Evolutionary conservation across 2,797 vertebrate genomes (phyloP).

Genomic region (Gila robusta): DNA sequence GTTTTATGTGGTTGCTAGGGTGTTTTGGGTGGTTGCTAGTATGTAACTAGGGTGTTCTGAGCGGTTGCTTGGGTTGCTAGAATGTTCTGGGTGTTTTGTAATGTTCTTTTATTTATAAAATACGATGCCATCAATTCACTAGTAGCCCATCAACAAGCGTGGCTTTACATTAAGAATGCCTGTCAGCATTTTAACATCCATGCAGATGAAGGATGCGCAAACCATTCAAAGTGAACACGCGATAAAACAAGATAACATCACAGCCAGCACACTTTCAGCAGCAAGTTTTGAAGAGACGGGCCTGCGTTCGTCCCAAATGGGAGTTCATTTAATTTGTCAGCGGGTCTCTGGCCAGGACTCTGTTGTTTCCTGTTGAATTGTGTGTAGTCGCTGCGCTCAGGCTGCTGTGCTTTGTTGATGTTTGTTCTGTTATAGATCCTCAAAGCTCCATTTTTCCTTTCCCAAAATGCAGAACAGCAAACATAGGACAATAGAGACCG

Average conservation of each 20-base stretch:
- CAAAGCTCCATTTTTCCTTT: conserved; percentile 52
- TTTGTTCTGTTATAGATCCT: conserved; percentile 54
- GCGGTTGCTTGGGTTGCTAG: background rate
- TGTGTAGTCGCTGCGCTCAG: conserved; percentile 33
- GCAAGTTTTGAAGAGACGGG: conserved; percentile 13
- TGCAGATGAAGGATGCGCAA: background rate
- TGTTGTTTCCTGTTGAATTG: conserved; percentile 58
- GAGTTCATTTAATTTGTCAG: conserved; percentile 20
- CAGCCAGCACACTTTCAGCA: background rate
- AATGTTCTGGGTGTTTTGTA: background rate
- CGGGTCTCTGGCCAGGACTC: conserved; percentile 26
- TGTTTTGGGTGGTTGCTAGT: background rate
- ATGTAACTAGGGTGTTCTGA: background rate
- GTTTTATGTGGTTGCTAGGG: background rate
- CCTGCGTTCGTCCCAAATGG: conserved; percentile 10
- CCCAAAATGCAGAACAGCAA: conserved; percentile 40
- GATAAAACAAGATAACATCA: conserved; percentile 5
- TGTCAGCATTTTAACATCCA: background rate
- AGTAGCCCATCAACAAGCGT: background rate
- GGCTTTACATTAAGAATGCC: background rate
- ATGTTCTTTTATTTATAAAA: background rate
- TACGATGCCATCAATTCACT: background rate
- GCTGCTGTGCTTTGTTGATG: conserved; percentile 46
- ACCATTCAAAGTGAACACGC: background rate
- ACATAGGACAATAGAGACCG: conserved; percentile 28